Base-by-base conservation (phyloP, 1,140 invertebrate genomes). In the Cyphomyrmex costatus region DNA sequence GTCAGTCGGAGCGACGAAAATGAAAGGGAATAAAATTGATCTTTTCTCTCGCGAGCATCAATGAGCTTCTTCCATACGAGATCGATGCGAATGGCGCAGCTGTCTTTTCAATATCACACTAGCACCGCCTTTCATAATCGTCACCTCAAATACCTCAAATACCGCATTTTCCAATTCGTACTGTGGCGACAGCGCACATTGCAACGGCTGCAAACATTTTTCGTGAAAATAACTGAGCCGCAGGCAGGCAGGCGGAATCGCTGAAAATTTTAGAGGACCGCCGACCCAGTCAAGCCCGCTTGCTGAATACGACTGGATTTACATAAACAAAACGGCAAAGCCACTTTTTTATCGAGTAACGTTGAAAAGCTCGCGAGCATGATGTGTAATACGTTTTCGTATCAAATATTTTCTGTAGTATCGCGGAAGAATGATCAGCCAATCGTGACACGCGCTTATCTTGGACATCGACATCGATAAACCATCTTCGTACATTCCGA, bases 271-370 rank as follows among this genome's bases (percentile, higher is more conserved):
- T 33, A 51, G 24, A 61, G 36, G 70, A 85, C 77, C 42, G 82
- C 71, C 63, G 30, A 63, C 82, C 56, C 49, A 24, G 7, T 12
- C 2, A 27, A 49, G n/a, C 36, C 51, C 5, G 51, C 24, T 61
- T 14, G 49, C 21, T n/a, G 63, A 30, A 16, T 56, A 36, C 12
- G 6, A 53, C 14, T 33, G 58, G 63, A 90, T 91, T 87, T 79
- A 66, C 84, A 82, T 87, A 86, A 92, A 89, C 71, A 87, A 90
- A 88, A 88, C 61, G 80, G 66, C 74, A 83, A 88, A 89, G 87
- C 84, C 63, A 83, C 70, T 91, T 49, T 92, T 90, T 87, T 85
- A 79, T 74, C 78, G 36, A 51, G 24, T 33, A 36, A 74, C 30
- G 74, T 58, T 74, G 87, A 80, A 80, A 88, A 86, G 66, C 76